Evolutionary conservation across 2,113 vertebrate species (phyloP).

Genomic region (Varanus komodoensis): DNA sequence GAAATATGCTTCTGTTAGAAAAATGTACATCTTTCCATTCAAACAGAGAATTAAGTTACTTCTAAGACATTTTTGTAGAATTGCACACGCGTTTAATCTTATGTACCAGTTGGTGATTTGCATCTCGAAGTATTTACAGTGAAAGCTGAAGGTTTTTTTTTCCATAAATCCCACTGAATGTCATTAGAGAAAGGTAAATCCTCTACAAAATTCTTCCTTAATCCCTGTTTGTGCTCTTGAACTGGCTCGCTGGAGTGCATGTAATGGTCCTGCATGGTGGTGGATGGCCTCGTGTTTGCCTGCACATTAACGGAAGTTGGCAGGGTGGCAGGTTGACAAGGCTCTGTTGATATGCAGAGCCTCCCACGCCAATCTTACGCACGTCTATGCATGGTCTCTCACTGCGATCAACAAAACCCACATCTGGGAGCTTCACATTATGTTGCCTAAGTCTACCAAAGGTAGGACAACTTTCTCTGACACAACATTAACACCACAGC

Average conservation of each 20-base stretch:
- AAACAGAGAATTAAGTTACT: neutral
- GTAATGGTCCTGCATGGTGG: neutral
- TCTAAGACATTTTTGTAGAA: neutral
- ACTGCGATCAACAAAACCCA: neutral
- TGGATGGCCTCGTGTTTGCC: neutral
- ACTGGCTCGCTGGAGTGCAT: neutral
- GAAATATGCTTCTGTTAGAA: neutral
- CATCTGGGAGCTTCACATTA: neutral
- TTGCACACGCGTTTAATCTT: neutral
- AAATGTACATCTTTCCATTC: neutral
- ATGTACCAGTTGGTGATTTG: neutral
- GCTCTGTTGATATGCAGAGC: neutral
- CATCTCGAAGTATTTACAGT: neutral
- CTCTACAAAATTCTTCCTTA: conserved; percentile 17
- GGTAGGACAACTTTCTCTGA: neutral
- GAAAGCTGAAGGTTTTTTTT: neutral
- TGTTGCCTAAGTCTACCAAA: neutral
- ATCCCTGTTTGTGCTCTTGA: neutral
- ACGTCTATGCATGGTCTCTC: neutral
- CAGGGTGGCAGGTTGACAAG: neutral
- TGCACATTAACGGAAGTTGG: neutral
- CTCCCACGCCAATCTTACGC: neutral
- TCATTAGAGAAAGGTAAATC: neutral
- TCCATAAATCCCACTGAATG: neutral
- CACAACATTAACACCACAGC: too few species aligned